These are phyloP conservation scores for Bos javanicus DNA, from an alignment of 2,113 vertebrate species.

Conservation along the genomic window DNA sequence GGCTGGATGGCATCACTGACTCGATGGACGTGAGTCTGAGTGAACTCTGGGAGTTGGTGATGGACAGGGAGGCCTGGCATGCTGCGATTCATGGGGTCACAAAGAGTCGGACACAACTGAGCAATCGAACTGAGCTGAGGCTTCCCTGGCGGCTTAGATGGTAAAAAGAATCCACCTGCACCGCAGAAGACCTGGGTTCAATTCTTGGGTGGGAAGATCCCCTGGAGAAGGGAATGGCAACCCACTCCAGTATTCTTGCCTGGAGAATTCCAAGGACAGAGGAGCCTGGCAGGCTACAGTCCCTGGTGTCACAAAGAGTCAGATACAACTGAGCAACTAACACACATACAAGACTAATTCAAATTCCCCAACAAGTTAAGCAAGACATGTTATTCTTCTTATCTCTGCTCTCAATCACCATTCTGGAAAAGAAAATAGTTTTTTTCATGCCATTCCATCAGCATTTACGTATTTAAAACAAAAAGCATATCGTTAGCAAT, in stretches of 20 bases:
- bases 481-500: conserved; percentile 4
- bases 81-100: too few species aligned
- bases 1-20: too few species aligned
- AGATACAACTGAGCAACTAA: background rate
- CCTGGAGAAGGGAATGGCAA: background rate
- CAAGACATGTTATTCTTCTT: background rate
- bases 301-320: background rate
- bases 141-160: background rate
- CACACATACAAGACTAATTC: background rate
- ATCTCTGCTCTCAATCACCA: background rate
- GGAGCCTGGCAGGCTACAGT: background rate
- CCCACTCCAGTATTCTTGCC: background rate
- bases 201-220: background rate
- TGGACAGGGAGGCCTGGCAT: too few species aligned
- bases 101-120: too few species aligned
- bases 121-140: background rate
- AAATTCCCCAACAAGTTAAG: background rate
- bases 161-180: background rate
- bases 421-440: background rate
- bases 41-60: too few species aligned
- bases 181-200: background rate
- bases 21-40: too few species aligned
- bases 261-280: background rate
- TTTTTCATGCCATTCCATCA: background rate
- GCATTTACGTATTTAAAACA: conserved; percentile 7